Percentiles rank a stretch among this genome's conserved stretches.
Conservation (phyloP, 2,888 invertebrate genomes). For the Trachelus tabidus region DNA sequence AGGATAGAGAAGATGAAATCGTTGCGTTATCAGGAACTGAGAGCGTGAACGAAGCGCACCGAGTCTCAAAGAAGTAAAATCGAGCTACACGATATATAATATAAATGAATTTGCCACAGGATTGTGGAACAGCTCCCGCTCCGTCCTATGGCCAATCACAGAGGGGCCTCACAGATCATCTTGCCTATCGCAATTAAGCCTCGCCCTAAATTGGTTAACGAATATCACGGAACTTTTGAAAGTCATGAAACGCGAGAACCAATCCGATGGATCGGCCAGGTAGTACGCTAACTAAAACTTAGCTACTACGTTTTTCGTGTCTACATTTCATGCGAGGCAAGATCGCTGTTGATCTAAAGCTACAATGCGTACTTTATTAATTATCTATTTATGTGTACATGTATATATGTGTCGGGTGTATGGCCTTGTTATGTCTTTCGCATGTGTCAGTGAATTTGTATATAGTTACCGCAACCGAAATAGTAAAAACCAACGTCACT, state of each 20-base stretch:
- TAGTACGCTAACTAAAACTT: slow-evolving; percentile 24
- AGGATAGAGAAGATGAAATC: not conserved
- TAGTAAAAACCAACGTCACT: not conserved
- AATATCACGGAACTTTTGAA: not conserved
- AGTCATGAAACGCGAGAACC: slow-evolving; percentile 1
- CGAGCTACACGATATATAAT: slow-evolving; percentile 12
- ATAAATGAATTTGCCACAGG: slow-evolving; percentile 24
- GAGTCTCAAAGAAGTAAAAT: not conserved
- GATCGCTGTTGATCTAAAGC: slow-evolving; percentile 26
- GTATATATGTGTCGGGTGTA: slow-evolving; percentile 14
- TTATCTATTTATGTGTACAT: slow-evolving; percentile 18
- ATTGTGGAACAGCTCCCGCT: slow-evolving; percentile 24
- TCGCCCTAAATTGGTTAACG: not conserved
- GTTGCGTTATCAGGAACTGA: not conserved
- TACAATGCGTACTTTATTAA: slow-evolving; percentile 9
- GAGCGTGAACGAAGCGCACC: not conserved
- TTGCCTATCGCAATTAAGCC: not conserved
- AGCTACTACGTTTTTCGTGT: slow-evolving; percentile 23
- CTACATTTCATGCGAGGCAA: slow-evolving; percentile 29
- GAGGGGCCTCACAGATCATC: slow-evolving; percentile 20
- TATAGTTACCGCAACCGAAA: not conserved
- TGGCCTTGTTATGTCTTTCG: not conserved
- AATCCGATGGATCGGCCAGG: slow-evolving; percentile 15
- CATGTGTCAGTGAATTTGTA: not conserved
- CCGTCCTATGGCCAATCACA: slow-evolving; percentile 25